phyloP scores from a whole-genome alignment of 2,888 invertebrate species.

The Bellardia bayeri region DNA sequence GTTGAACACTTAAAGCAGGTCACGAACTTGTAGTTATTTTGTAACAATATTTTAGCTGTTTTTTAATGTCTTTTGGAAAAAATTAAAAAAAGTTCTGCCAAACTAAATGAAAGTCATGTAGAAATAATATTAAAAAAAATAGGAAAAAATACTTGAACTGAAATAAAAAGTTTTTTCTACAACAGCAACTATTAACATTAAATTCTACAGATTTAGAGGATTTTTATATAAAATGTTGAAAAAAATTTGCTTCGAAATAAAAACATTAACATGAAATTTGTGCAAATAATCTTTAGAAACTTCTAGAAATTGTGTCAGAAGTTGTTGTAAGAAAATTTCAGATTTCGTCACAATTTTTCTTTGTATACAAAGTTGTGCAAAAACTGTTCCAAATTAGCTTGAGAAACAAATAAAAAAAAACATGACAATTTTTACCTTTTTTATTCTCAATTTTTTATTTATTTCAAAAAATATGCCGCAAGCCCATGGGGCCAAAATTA shows the following conservation, averaged over 20 bases:
- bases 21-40: constrained; percentile 67
- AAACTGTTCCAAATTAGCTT: too few species aligned
- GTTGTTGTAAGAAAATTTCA: neutral
- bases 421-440: too few species aligned
- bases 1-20: constrained; percentile 70
- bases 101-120: constrained; percentile 54
- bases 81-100: neutral
- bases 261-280: too few species aligned
- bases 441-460: too few species aligned
- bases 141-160: neutral
- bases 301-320: neutral
- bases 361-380: neutral
- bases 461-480: too few species aligned
- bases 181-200: neutral
- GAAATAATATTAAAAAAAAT: constrained; percentile 41
- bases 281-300: too few species aligned
- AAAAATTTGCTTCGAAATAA: neutral
- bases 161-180: constrained; percentile 10
- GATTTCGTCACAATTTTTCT: neutral
- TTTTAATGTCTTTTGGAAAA: constrained; percentile 33
- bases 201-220: neutral
- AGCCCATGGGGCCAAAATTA: too few species aligned
- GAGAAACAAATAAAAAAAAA: too few species aligned
- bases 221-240: neutral
- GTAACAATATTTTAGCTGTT: constrained; percentile 58